Conservation (phyloP, 2,113 vertebrate genomes). For the Rallus limicola region DNA sequence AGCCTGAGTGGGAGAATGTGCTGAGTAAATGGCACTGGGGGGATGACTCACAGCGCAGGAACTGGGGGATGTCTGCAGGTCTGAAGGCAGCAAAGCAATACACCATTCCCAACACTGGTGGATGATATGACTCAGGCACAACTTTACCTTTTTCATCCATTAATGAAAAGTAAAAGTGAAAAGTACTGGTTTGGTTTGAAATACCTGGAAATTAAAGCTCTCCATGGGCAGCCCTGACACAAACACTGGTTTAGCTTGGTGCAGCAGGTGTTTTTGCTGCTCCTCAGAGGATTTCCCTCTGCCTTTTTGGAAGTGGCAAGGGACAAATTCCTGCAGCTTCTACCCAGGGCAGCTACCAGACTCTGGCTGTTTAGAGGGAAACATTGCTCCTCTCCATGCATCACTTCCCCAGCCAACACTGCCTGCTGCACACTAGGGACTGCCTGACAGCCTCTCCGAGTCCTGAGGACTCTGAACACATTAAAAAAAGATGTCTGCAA, state of each 20-base stretch:
- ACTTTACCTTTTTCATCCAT: neutral
- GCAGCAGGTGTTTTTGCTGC: neutral
- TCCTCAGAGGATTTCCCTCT: neutral
- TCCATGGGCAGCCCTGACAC: neutral
- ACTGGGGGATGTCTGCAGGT: neutral
- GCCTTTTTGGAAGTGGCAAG: neutral
- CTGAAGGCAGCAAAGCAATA: neutral
- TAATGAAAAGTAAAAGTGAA: neutral
- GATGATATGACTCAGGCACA: neutral
- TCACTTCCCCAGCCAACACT: neutral
- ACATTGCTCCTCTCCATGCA: neutral
- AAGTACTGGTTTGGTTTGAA: neutral
- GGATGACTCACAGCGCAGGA: neutral
- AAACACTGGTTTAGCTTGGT: neutral
- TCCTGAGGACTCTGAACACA: neutral
- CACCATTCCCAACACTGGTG: accelerated
- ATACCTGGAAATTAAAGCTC: neutral
- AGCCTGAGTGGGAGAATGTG: constrained; percentile 39
- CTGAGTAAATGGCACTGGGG: neutral
- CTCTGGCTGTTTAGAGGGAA: neutral
- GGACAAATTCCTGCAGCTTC: neutral
- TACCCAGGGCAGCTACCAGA: neutral
- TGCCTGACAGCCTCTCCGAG: neutral
- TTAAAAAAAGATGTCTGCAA: neutral
- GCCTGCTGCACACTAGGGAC: neutral